Percentiles rank a stretch among this genome's conserved stretches.
Conservation (phyloP, 2,797 vertebrate genomes). For the Chelidonichthys spinosus region DNA sequence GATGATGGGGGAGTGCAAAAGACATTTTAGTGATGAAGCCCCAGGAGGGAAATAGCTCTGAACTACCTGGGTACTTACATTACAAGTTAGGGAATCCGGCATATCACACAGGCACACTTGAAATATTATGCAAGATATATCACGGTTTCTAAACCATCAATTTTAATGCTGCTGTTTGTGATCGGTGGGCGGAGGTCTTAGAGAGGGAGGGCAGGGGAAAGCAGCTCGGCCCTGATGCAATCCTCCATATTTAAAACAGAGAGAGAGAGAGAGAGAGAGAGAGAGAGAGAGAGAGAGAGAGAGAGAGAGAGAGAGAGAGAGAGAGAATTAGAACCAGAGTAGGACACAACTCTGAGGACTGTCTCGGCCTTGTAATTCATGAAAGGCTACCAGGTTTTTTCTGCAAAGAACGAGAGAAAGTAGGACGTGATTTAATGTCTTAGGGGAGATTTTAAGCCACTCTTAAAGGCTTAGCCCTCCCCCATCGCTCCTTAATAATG, state of each 20-base stretch:
- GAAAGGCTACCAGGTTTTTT: slow-evolving; percentile 55
- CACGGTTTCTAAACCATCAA: slow-evolving; percentile 26
- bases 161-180: slow-evolving; percentile 43
- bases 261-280: slow-evolving; percentile 12
- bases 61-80: slow-evolving; percentile 67
- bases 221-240: slow-evolving; percentile 17
- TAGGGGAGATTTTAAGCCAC: slow-evolving; percentile 66
- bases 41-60: slow-evolving; percentile 60
- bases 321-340: slow-evolving; percentile 42
- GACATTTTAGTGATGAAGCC: slow-evolving; percentile 71
- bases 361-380: slow-evolving; percentile 59
- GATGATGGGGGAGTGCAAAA: slow-evolving; percentile 62
- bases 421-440: slow-evolving; percentile 65
- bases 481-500: slow-evolving; percentile 60
- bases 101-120: slow-evolving; percentile 13
- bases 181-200: background rate
- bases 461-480: slow-evolving; percentile 69
- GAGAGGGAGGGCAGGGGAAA: background rate
- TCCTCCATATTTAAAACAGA: slow-evolving; percentile 28
- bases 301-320: background rate
- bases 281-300: background rate
- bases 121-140: slow-evolving; percentile 3
- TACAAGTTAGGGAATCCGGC: slow-evolving; percentile 62
- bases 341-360: slow-evolving; percentile 56
- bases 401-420: slow-evolving; percentile 36